Evolutionary conservation across 2,888 invertebrate genomes (phyloP), one percentile per base, ranked within the genome.

Genomic region (Gisinianus flammeolus): DNA sequence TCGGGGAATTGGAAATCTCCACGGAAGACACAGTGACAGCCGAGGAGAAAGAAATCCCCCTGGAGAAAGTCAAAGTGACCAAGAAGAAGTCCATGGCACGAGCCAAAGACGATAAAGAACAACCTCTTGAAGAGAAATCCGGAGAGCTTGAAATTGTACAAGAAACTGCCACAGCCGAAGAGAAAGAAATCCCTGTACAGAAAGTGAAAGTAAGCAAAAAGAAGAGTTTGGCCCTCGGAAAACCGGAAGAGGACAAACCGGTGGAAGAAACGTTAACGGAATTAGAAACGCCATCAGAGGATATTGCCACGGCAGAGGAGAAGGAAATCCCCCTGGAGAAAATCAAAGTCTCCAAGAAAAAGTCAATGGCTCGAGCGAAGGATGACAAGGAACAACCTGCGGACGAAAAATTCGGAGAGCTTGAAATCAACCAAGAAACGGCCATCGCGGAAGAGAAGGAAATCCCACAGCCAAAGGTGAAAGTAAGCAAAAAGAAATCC

Each of bases 111-210:
- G 70, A 70, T 12, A 71, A 79, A 28, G 64, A 58, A 80, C 80
- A 86, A 77, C 85, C 80, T 44, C 75, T 86, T 70, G 85, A 87
- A 66, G 81, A 85, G n/a, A 10, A 66, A 26, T 10, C n/a, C 19
- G 30, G 30, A 52, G 58, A 69, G 0, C 5, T 71, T 30, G 71
- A 71, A 16, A 26, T 44, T 5, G 35, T 12, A 8, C 22, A 66
- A 33, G 56, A 54, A 31, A 10, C 26, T 0, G 72, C 58, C 5
- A 28, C 44, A 1, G 76, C 79, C 5, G 44, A 68, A 31, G 75
- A 77, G 44, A 69, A 24, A 35, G 74, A 79, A 69, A 22, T 77
- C 8, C 73, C 79, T 31, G 33, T 56, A 12, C 52, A 67, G 58
- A 44, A 64, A 35, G 77, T 74, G 5, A 68, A 35, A 16, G 74